phyloP scores from a whole-genome alignment of 2,113 vertebrate genomes.

The Oceanodroma tethys region DNA sequence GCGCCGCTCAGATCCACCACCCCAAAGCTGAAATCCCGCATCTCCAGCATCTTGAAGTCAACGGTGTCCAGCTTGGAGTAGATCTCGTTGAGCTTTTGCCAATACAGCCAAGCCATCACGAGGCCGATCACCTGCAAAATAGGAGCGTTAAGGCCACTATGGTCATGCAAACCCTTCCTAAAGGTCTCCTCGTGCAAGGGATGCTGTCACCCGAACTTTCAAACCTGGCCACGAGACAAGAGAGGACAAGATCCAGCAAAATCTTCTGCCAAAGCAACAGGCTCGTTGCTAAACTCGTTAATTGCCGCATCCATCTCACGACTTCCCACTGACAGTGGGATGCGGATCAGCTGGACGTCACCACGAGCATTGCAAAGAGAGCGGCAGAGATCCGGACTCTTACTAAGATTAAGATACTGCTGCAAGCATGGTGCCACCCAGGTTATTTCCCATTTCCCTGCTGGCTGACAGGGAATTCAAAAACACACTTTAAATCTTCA shows the following conservation, averaged over 20 bases:
- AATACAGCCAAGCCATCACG: constrained; percentile 82
- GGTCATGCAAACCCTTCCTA: background rate
- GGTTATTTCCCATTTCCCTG: background rate
- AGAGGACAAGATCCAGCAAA: background rate
- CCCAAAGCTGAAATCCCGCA: constrained; percentile 62
- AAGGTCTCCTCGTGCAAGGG: too few species aligned
- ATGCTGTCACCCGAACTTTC: too few species aligned
- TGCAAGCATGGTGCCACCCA: background rate
- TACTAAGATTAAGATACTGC: background rate
- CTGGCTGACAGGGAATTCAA: background rate
- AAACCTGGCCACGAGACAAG: background rate
- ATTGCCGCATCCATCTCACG: background rate
- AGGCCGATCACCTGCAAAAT: constrained; percentile 79
- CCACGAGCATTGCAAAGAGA: background rate
- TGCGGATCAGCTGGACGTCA: fast-evolving
- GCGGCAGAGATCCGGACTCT: background rate
- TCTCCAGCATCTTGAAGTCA: constrained; percentile 76
- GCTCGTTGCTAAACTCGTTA: background rate
- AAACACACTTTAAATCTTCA: background rate
- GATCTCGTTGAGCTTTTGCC: constrained; percentile 83
- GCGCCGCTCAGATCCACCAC: constrained; percentile 81
- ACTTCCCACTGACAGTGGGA: background rate
- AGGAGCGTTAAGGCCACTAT: fast-evolving
- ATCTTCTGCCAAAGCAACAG: background rate
- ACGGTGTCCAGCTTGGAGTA: constrained; percentile 74